Conservation (phyloP, 2,888 invertebrate species). For the Stegana nigrithorax region DNA sequence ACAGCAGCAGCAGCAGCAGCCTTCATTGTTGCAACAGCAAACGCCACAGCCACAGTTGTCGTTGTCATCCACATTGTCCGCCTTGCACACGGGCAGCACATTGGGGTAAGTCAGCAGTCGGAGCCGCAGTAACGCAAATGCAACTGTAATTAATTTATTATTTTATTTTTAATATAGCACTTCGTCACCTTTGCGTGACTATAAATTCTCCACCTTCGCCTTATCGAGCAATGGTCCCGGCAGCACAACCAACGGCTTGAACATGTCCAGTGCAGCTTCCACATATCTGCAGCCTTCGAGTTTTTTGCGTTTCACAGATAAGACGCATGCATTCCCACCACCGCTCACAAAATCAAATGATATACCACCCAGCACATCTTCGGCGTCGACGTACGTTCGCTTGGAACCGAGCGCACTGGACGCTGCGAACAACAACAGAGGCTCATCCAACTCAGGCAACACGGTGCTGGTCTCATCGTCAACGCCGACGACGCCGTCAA, state of each 20-base stretch:
- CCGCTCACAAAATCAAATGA: no score
- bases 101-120: slow-evolving; percentile 39
- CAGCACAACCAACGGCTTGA: slow-evolving; percentile 11
- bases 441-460: slow-evolving; percentile 18
- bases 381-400: slow-evolving; percentile 51
- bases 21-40: not conserved
- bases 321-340: slow-evolving; percentile 61
- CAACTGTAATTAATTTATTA: slow-evolving; percentile 12
- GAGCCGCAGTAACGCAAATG: slow-evolving; percentile 15
- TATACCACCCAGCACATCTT: slow-evolving; percentile 16
- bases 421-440: slow-evolving; percentile 38
- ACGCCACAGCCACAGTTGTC: slow-evolving; percentile 43
- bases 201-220: slow-evolving; percentile 60
- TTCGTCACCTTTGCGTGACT: slow-evolving; percentile 57
- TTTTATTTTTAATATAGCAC: slow-evolving; percentile 32
- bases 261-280: slow-evolving; percentile 29
- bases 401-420: slow-evolving; percentile 60
- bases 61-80: slow-evolving; percentile 41
- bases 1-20: slow-evolving; percentile 17
- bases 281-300: slow-evolving; percentile 53
- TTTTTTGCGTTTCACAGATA: slow-evolving; percentile 61
- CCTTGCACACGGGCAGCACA: slow-evolving; percentile 29
- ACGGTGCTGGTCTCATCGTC: slow-evolving; percentile 44
- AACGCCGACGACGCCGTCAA: slow-evolving; percentile 13
- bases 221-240: slow-evolving; percentile 30